Base-by-base conservation (phyloP, 2,888 invertebrate species). In the Hirtodrosophila cameraria region DNA sequence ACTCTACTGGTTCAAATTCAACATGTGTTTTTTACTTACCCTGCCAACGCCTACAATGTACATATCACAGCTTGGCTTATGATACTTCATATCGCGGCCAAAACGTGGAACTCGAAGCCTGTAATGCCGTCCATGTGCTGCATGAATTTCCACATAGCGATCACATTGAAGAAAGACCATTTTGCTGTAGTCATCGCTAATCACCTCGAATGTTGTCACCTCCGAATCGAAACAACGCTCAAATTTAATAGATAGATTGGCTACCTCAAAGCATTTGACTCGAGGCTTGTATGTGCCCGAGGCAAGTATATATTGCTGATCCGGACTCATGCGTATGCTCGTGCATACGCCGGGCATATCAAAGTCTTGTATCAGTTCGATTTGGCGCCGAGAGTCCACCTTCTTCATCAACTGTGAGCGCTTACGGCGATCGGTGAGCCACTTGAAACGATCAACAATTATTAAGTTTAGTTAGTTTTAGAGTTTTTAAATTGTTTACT, bases 351-450 rank as follows among this genome's bases (percentile, higher is more conserved):
- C 97, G 18, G 99, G 99, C 99, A 99, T 99, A 80, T 98, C 97
- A 93, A 99, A 99, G 89, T 99, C 99, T 91, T 99, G 99, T 73
- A 99, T 97, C 33, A 99, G 94, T 91, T 99, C 97, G 80, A 99
- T 97, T 87, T 98, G 93, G 76, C 96, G 93, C 75, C 97, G 93
- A 41, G 99, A 93, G 89, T 98, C 98, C 30, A 96, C 94, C 94
- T 97, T 95, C 91, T 97, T 97, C 90, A 97, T 96, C 46, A 96
- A 92, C 64, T 97, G 92, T 5, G 94, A 93, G 74, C 97, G 93
- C 86, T 95, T 94, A 90, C 97, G 96, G 77, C 95, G 93, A 86
- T 97, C 97, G 2, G 96, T 94, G 49, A 97, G 92, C 97, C 97
- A 97, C 96, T 97, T 88, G 18, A 92, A 54, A 36, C 2, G 33